phyloP scores from a whole-genome alignment of 2,113 vertebrate species.

The Onychostoma macrolepis region DNA sequence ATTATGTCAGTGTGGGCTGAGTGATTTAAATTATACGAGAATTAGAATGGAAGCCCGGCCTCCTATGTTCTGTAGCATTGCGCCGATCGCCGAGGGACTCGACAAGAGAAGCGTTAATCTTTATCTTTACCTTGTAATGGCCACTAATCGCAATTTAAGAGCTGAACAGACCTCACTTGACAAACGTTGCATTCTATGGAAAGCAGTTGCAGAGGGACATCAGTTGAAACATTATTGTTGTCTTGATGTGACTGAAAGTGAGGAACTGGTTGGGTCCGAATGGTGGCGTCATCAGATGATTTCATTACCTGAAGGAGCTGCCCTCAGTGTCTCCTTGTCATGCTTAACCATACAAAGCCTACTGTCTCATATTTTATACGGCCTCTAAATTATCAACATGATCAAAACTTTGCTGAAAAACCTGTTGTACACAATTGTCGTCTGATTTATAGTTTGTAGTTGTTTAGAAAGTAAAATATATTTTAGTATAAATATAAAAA shows the following conservation, averaged over 20 bases:
- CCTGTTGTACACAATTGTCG: background rate
- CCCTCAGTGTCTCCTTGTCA: background rate
- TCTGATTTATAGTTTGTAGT: background rate
- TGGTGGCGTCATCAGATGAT: background rate
- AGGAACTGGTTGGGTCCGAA: background rate
- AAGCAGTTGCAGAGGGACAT: background rate
- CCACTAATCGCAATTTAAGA: constrained; percentile 21
- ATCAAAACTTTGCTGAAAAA: background rate
- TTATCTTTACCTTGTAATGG: constrained; percentile 35
- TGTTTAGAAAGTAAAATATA: background rate
- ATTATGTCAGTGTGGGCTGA: constrained; percentile 41
- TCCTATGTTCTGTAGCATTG: constrained; percentile 34
- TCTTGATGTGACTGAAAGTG: background rate
- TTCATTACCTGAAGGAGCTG: constrained; percentile 6
- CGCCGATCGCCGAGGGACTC: background rate
- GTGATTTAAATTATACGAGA: constrained; percentile 50
- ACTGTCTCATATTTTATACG: background rate
- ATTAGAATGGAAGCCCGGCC: constrained; percentile 38
- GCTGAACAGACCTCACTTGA: constrained; percentile 1
- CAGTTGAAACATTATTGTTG: background rate
- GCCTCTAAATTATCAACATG: background rate
- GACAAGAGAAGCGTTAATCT: constrained; percentile 1
- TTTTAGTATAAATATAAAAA: background rate
- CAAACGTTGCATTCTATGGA: background rate
- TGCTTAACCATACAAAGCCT: background rate